phyloP scores from a whole-genome alignment of 2,888 invertebrate species.

The Metalampra italica region DNA sequence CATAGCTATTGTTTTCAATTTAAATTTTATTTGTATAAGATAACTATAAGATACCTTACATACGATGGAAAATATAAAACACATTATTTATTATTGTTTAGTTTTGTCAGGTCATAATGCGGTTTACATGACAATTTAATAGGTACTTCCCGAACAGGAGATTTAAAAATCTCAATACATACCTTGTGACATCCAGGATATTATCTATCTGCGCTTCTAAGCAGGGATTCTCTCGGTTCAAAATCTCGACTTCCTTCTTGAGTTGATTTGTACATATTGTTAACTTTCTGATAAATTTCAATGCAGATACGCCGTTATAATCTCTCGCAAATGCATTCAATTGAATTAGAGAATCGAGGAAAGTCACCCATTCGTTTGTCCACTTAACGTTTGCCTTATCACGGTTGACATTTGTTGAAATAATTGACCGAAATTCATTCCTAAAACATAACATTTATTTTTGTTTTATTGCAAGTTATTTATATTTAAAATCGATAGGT shows the following conservation, averaged over 20 bases:
- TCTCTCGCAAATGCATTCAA: slow-evolving; percentile 24
- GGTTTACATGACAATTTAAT: too few relatives aligned
- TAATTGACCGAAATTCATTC: slow-evolving; percentile 28
- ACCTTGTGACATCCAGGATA: slow-evolving; percentile 22
- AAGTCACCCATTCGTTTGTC: slow-evolving; percentile 30
- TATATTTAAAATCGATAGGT: too few relatives aligned
- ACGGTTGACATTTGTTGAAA: slow-evolving; percentile 19
- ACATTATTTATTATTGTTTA: too few relatives aligned
- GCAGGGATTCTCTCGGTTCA: slow-evolving; percentile 1
- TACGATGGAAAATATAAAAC: too few relatives aligned
- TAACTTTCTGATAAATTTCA: slow-evolving; percentile 24
- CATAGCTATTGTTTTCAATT: too few relatives aligned
- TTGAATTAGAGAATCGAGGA: slow-evolving; percentile 33
- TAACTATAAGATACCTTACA: too few relatives aligned
- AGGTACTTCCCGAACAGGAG: too few relatives aligned
- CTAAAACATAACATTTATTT: slow-evolving; percentile 20
- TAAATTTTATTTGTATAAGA: too few relatives aligned
- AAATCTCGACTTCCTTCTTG: slow-evolving; percentile 10
- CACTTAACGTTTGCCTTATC: slow-evolving; percentile 27
- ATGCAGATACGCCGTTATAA: slow-evolving; percentile 25
- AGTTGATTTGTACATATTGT: slow-evolving; percentile 25
- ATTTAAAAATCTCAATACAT: slow-evolving; percentile 4
- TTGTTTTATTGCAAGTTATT: too few relatives aligned
- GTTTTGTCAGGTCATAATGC: too few relatives aligned
- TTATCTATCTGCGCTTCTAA: slow-evolving; percentile 16